A percentile compares a stretch with the other conserved stretches of the same genome.
Conservation (phyloP, 2,888 invertebrate species). For the Erebia ligea region DNA sequence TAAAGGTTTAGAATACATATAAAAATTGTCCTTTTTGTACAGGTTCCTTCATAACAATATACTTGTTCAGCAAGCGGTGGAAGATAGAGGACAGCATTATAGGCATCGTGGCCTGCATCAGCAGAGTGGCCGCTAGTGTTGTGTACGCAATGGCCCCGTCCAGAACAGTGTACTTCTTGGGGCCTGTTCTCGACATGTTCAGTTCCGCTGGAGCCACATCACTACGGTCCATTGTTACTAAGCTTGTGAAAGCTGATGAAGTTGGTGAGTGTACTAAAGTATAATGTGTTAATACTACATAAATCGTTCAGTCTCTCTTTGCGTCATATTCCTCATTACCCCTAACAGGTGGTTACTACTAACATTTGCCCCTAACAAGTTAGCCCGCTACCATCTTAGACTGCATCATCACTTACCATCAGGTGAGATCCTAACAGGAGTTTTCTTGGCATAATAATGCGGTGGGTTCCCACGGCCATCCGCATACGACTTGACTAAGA, state of each 20-base stretch:
- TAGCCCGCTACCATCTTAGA: too few relatives aligned
- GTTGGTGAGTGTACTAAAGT: conserved; percentile 65
- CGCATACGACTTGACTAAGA: too few relatives aligned
- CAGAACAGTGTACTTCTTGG: conserved; percentile 76
- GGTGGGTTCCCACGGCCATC: too few relatives aligned
- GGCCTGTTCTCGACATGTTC: conserved; percentile 80
- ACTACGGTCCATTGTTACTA: conserved; percentile 82
- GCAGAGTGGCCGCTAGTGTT: conserved; percentile 77
- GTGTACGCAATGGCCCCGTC: conserved; percentile 78
- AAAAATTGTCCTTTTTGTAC: conserved; percentile 40
- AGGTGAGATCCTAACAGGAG: too few relatives aligned
- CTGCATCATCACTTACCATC: too few relatives aligned
- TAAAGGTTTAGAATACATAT: not conserved
- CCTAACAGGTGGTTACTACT: too few relatives aligned
- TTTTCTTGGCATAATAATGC: too few relatives aligned
- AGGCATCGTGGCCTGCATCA: conserved; percentile 77
- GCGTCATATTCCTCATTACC: too few relatives aligned
- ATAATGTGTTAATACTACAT: not conserved
- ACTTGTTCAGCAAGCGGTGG: conserved; percentile 78
- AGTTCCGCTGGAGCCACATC: conserved; percentile 83
- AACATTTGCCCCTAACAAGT: too few relatives aligned
- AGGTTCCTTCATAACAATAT: conserved; percentile 81
- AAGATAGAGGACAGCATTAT: conserved; percentile 78
- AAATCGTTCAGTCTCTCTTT: too few relatives aligned
- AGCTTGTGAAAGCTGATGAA: conserved; percentile 82